These are phyloP conservation scores for Dipodomys stephensi DNA, from an alignment of 2,113 vertebrate species.

Conservation along the genomic window DNA sequence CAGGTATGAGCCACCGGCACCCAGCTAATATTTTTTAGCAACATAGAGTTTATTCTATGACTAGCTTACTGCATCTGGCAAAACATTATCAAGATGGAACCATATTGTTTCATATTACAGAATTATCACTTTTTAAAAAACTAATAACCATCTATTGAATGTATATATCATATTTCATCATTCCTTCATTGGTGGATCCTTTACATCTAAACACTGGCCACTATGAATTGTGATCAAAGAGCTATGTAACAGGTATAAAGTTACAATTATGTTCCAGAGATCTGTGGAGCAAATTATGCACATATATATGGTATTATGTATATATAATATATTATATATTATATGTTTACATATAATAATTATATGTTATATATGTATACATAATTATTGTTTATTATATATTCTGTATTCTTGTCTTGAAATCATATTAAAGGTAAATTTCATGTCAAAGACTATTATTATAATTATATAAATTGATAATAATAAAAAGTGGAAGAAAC, in stretches of 20 bases:
- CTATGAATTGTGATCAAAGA: neutral
- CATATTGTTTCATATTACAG: neutral
- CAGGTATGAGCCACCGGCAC: no score
- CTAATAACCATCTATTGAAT: neutral
- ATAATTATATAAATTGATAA: neutral
- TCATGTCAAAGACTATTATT: no score
- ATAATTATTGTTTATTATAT: no score
- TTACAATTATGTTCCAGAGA: neutral
- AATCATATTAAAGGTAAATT: neutral
- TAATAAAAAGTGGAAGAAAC: neutral
- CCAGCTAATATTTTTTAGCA: no score
- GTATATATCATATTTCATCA: neutral
- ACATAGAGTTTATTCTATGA: neutral
- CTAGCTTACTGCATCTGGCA: neutral
- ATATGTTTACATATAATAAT: no score
- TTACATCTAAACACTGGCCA: neutral
- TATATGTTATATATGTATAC: no score
- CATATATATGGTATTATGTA: neutral
- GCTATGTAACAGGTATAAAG: neutral
- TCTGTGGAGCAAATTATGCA: neutral
- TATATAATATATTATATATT: no score
- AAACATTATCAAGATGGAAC: neutral
- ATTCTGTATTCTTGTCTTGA: neutral
- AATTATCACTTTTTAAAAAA: neutral
- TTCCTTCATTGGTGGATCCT: neutral